Evolutionary conservation across 2,113 vertebrate species (phyloP), one percentile per base, ranked within the genome.

Genomic region (Pelmatolapia mariae): DNA sequence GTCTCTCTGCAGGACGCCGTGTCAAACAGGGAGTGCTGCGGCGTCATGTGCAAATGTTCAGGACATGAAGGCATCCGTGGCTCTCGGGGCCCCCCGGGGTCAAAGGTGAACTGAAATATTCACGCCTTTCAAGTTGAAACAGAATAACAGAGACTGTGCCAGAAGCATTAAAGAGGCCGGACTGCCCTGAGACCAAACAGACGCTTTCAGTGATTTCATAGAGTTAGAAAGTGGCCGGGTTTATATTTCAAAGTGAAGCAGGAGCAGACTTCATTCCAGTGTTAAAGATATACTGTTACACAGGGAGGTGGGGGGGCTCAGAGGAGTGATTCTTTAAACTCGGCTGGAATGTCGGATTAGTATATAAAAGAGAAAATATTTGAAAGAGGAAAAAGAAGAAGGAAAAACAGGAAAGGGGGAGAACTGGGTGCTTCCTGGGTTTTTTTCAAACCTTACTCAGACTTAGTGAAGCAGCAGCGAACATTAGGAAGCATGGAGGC

Each of bases 21-120:
- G 86, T 92, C 95, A 1, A 96, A 97, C 89, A 95, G 97, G 50
- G 94, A 96, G 71, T 99, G 98, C 94, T 99, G 98, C 86, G 73
- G 86, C 1, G 93, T 96, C 61, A 83, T 93, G 84, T 97, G 95
- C 91, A 98, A 98, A 83, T 98, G 98, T 93, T 87, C 95, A 3
- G 98, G 98, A 87, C 95, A 97, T 4, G 94, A 94, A 40, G 98
- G 98, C 50, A 5, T 56, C 43, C 94, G 16, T 7, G 98, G 98
- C 53, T 43, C 6, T 3, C 84, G 11, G 31, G 97, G 98, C 78
- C 4, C 2, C 33, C 78, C 47, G 15, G 97, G 97, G 68, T 19
- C 3, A 31, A 97, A 98, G 97, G 98, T 98, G 81, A 96, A 7
- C 8, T n/a, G n/a, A 3, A 38, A 38, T 8, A 24, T 80, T 52